Conservation (phyloP, 2,888 invertebrate species). For the Leucophora obtusa region DNA sequence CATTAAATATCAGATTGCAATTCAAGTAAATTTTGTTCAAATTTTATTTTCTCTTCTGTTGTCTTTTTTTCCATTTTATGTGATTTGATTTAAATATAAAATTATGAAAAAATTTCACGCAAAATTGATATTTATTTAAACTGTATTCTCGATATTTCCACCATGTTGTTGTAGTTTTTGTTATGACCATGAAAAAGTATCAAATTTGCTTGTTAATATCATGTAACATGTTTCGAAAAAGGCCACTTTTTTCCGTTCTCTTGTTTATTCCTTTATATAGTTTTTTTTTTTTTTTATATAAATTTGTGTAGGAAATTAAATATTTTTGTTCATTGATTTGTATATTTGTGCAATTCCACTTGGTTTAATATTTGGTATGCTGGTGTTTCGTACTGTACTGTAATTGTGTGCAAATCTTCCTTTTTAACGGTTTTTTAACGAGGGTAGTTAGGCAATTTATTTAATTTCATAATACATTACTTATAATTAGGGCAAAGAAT, state of each 20-base stretch:
- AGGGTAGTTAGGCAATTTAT: conserved; percentile 25
- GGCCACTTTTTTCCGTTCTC: conserved; percentile 27
- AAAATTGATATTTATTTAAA: conserved; percentile 53
- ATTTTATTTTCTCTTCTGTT: conserved; percentile 19
- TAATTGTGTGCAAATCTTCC: not conserved
- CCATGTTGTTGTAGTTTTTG: not conserved
- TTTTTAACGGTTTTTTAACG: conserved; percentile 49
- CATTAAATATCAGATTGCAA: conserved; percentile 60
- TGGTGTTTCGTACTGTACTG: conserved; percentile 29
- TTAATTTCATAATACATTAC: no score
- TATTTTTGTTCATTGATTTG: conserved; percentile 55
- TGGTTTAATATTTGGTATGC: conserved; percentile 55
- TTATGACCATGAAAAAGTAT: conserved; percentile 61
- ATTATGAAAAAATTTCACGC: conserved; percentile 51
- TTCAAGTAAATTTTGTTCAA: conserved; percentile 48
- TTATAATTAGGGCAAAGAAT: no score
- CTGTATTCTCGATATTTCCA: conserved; percentile 1
- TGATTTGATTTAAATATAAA: conserved; percentile 40
- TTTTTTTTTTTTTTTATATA: no score
- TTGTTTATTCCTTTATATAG: conserved; percentile 15
- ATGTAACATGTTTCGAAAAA: conserved; percentile 57
- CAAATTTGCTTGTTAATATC: conserved; percentile 60
- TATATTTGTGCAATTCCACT: conserved; percentile 53
- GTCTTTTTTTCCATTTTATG: conserved; percentile 7
- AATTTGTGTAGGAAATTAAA: conserved; percentile 54